These are phyloP conservation scores for Sarcophaga rosellei DNA, from an alignment of 2,888 invertebrate genomes.

Conservation along the genomic window DNA sequence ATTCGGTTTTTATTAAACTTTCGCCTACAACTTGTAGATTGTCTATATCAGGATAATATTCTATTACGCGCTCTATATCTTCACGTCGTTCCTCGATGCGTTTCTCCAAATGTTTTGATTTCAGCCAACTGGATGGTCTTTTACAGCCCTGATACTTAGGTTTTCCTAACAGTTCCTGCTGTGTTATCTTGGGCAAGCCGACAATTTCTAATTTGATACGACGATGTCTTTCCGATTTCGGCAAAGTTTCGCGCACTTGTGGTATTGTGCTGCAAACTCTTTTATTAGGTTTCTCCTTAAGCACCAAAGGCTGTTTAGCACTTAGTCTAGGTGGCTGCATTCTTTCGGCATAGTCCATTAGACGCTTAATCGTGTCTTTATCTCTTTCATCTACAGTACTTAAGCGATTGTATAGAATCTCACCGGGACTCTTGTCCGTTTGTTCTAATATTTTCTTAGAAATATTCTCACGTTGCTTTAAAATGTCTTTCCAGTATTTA, in stretches of 20 bases:
- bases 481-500: slow-evolving; percentile 75
- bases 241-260: slow-evolving; percentile 73
- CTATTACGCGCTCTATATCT: slow-evolving; percentile 73
- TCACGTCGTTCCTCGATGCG: slow-evolving; percentile 63
- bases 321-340: slow-evolving; percentile 70
- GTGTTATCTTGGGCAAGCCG: slow-evolving; percentile 71
- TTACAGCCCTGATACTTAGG: slow-evolving; percentile 37
- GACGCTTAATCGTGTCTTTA: slow-evolving; percentile 72
- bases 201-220: slow-evolving; percentile 70
- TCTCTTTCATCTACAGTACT: slow-evolving; percentile 72
- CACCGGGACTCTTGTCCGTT: slow-evolving; percentile 69
- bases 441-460: slow-evolving; percentile 68
- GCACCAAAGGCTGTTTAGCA: not conserved
- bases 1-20: slow-evolving; percentile 20
- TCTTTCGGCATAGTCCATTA: slow-evolving; percentile 74
- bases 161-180: slow-evolving; percentile 73
- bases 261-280: slow-evolving; percentile 54
- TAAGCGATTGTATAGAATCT: slow-evolving; percentile 74
- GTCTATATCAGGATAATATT: slow-evolving; percentile 73
- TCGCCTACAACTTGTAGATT: slow-evolving; percentile 73
- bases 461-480: slow-evolving; percentile 70
- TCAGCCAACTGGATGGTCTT: slow-evolving; percentile 70
- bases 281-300: slow-evolving; percentile 62
- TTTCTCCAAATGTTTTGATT: slow-evolving; percentile 71
- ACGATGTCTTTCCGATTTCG: slow-evolving; percentile 69